Base-by-base conservation (phyloP, 2,113 vertebrate species). In the Clarias batrachus region DNA sequence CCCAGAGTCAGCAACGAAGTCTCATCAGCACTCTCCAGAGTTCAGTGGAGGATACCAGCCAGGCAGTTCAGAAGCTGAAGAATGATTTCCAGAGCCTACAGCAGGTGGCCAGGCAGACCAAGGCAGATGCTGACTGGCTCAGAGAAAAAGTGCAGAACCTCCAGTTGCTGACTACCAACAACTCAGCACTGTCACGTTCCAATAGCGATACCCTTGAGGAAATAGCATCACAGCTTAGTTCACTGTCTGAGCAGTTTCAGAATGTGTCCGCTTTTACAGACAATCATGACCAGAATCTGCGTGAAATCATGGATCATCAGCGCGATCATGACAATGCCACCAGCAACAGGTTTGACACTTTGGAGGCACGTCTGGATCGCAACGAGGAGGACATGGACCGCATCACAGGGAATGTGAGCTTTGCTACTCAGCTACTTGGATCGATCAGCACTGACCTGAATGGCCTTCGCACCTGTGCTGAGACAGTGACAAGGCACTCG, bases 61-160 rank as follows among this genome's bases (percentile, higher is more conserved):
- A 97, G 59, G 96, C 96, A 4, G 96, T 99, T 89, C 95, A 98
- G 92, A 96, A 94, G 91, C 96, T 98, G 85, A 98, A 96, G 92
- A 98, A 96, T n/a, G 97, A 98, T 90, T 99, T 97, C 91, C 97
- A 98, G 92, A 96, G 94, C 88, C 94, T 99, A 85, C 97, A 99
- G 91, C 97, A 99, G 92, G 95, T 95, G 70, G 95, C 97, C 85
- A 93, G 97, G 86, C 97, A 98, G 92, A 96, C 96, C 37, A 93
- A 88, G 74, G 95, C 96, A 11, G 97, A 99, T 89, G 95, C 95
- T 0, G 95, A 97, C 60, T 99, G 97, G 97, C 93, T 99, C 11
- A 98, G 96, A 89, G 97, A 98, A 90, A 99, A 97, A 90, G 94
- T 99, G 9, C 97, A 97, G 91, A 97, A 95, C 91, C 93, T 99